Conservation (phyloP, 2,797 vertebrate species). For the Rhodeus uyekii region DNA sequence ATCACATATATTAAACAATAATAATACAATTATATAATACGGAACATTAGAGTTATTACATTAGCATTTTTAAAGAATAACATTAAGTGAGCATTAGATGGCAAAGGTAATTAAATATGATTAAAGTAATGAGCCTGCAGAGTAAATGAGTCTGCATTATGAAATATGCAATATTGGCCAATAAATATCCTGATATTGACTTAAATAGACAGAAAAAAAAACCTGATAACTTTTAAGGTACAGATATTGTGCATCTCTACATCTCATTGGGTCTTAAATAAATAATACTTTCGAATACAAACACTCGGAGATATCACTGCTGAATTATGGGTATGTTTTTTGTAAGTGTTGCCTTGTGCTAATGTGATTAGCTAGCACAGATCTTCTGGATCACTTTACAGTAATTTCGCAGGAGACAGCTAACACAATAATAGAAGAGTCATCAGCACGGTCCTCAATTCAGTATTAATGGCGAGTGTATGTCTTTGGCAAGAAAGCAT, state of each 20-base stretch:
- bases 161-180: no score
- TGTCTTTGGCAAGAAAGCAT: slow-evolving; percentile 42
- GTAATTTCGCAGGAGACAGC: slow-evolving; percentile 51
- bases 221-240: background rate
- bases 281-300: background rate
- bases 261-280: background rate
- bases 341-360: slow-evolving; percentile 6
- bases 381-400: slow-evolving; percentile 51
- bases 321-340: slow-evolving; percentile 28
- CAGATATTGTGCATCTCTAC: background rate
- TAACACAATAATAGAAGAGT: slow-evolving; percentile 50
- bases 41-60: no score
- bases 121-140: no score
- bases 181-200: no score
- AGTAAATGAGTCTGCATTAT: no score
- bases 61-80: no score
- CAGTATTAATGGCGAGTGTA: slow-evolving; percentile 47
- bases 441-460: slow-evolving; percentile 43
- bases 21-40: background rate
- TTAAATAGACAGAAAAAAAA: no score
- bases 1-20: background rate
- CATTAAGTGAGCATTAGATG: no score
- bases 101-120: no score
- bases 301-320: background rate
- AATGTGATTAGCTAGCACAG: slow-evolving; percentile 48